A percentile compares a stretch with the other conserved stretches of the same genome.
These are phyloP conservation scores for Pheosia tremula DNA, from an alignment of 2,888 invertebrate species.

Conservation along the genomic window DNA sequence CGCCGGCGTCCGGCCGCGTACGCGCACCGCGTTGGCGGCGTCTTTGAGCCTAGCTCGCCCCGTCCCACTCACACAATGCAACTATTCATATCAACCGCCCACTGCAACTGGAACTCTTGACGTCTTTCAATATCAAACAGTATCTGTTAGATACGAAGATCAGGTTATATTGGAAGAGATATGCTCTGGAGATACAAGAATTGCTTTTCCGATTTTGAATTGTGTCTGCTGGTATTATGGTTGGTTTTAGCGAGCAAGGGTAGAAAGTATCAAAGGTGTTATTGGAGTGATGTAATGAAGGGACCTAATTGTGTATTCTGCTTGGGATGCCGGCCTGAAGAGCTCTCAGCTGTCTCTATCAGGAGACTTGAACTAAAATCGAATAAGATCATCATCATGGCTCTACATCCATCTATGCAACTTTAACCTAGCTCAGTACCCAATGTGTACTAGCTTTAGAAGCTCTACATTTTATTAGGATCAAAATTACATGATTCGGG, in stretches of 20 bases:
- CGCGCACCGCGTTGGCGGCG: slow-evolving; percentile 73
- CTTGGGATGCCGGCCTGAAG: slow-evolving; percentile 63
- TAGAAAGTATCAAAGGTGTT: slow-evolving; percentile 71
- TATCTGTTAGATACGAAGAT: slow-evolving; percentile 45
- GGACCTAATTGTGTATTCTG: slow-evolving; percentile 81
- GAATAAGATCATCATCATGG: background rate
- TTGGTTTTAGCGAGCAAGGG: slow-evolving; percentile 22
- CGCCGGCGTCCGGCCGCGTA: slow-evolving; percentile 77
- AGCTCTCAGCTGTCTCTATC: slow-evolving; percentile 51
- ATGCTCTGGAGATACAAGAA: slow-evolving; percentile 48
- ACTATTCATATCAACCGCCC: slow-evolving; percentile 68
- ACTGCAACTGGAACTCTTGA: slow-evolving; percentile 39
- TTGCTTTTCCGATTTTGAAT: slow-evolving; percentile 23
- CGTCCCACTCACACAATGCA: slow-evolving; percentile 77
- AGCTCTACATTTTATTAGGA: no score
- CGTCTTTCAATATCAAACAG: slow-evolving; percentile 75
- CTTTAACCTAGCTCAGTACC: background rate
- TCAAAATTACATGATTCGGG: no score
- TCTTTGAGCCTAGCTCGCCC: slow-evolving; percentile 69
- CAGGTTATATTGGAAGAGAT: slow-evolving; percentile 51
- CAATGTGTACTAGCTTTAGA: no score
- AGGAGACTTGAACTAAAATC: slow-evolving; percentile 29
- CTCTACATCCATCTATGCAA: background rate
- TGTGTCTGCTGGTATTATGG: slow-evolving; percentile 28
- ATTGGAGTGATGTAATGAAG: slow-evolving; percentile 82